Conservation (phyloP, 2,113 vertebrate species). For the Mixornis gularis region DNA sequence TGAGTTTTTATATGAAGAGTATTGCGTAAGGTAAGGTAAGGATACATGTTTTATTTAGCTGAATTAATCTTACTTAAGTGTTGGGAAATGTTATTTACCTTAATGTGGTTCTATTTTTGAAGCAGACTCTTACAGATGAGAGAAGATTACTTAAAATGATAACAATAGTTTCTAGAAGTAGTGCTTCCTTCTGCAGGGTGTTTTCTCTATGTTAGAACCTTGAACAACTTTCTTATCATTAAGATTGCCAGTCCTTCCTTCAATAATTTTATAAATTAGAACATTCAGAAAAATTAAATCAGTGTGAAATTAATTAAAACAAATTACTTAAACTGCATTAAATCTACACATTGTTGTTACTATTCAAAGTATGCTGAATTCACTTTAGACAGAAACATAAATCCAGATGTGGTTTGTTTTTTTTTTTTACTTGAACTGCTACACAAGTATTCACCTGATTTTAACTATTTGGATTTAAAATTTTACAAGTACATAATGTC, state of each 20-base stretch:
- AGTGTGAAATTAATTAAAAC: not conserved
- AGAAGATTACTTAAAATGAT: not conserved
- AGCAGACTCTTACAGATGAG: not conserved
- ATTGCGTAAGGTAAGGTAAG: not conserved
- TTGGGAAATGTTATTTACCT: not conserved
- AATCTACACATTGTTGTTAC: rapidly evolving
- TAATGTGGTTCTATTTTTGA: not conserved
- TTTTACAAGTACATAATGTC: not conserved
- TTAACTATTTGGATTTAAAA: not conserved
- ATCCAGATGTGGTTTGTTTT: not conserved
- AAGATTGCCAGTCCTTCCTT: not conserved
- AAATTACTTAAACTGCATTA: not conserved
- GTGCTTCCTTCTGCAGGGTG: not conserved
- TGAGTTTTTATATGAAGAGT: not conserved
- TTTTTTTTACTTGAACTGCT: not conserved
- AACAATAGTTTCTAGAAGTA: not conserved
- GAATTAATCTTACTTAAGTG: not conserved
- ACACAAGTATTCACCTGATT: not conserved
- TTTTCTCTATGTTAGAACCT: not conserved
- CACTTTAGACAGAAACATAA: not conserved
- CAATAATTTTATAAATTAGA: not conserved
- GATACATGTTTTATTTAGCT: not conserved
- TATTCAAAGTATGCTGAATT: not conserved
- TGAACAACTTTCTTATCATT: not conserved
- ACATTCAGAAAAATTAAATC: not conserved